phyloP scores from a whole-genome alignment of 2,888 invertebrate genomes.

The Sericinus montela region DNA sequence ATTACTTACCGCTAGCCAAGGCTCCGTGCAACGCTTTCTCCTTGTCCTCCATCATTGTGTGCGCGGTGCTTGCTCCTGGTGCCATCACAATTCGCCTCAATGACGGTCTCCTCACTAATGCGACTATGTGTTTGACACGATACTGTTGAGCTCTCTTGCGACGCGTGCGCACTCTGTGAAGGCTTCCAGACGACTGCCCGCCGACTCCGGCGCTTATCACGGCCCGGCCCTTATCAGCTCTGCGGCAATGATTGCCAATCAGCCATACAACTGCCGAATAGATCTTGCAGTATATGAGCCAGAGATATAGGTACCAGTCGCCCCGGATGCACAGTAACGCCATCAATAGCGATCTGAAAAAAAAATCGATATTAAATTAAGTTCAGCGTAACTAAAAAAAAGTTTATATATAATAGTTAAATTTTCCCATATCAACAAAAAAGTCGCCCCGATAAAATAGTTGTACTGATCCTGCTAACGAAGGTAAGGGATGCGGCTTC shows the following conservation, averaged over 20 bases:
- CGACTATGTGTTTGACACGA: slow-evolving; percentile 60
- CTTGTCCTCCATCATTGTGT: slow-evolving; percentile 75
- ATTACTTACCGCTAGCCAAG: slow-evolving; percentile 38
- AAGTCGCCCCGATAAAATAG: too few species aligned
- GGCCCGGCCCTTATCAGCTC: slow-evolving; percentile 68
- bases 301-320: slow-evolving; percentile 64
- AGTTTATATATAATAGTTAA: too few species aligned
- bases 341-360: slow-evolving; percentile 73
- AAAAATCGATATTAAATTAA: too few species aligned
- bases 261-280: slow-evolving; percentile 67
- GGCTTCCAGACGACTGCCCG: slow-evolving; percentile 64
- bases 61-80: slow-evolving; percentile 76
- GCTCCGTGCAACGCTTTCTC: slow-evolving; percentile 64
- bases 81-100: slow-evolving; percentile 76
- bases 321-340: slow-evolving; percentile 64
- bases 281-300: slow-evolving; percentile 68
- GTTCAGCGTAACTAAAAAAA: too few species aligned
- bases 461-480: too few species aligned
- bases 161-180: slow-evolving; percentile 73
- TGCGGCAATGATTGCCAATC: slow-evolving; percentile 69
- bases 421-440: too few species aligned
- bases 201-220: slow-evolving; percentile 66
- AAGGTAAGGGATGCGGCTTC: too few species aligned
- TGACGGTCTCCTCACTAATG: slow-evolving; percentile 67
- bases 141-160: slow-evolving; percentile 56